Conservation (phyloP, 2,797 vertebrate species). For the Notolepis coatsorum region DNA sequence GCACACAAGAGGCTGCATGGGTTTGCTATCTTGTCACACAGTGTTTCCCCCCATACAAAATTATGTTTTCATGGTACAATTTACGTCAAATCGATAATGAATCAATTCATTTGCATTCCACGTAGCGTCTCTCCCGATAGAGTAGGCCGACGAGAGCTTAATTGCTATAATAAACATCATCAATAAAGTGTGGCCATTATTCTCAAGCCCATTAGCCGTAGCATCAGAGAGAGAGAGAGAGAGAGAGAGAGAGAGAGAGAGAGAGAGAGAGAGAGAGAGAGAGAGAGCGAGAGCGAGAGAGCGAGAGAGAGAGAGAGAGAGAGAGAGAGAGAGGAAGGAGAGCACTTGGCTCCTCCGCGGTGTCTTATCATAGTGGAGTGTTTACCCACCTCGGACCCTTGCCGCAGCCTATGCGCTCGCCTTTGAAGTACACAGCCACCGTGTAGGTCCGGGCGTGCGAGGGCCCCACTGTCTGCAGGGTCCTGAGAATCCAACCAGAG, state of each 20-base stretch:
- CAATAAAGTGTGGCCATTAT: constrained; percentile 66
- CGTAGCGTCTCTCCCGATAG: constrained; percentile 65
- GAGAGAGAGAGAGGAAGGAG: too few species aligned
- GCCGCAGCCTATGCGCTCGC: constrained; percentile 96
- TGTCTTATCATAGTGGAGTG: too few species aligned
- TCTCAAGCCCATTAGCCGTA: constrained; percentile 65
- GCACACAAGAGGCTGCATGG: too few species aligned
- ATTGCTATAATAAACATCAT: constrained; percentile 75
- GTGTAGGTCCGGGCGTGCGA: constrained; percentile 97
- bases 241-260: constrained; percentile 4
- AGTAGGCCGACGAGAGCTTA: constrained; percentile 58
- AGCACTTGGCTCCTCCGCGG: not conserved
- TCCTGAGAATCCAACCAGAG: too few species aligned
- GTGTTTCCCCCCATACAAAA: constrained; percentile 16
- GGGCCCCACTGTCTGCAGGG: constrained; percentile 95
- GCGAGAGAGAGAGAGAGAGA: too few species aligned
- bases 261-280: too few species aligned
- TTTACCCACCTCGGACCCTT: constrained; percentile 94
- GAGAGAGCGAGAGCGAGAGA: too few species aligned
- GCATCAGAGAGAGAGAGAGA: constrained; percentile 22
- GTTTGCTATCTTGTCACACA: not conserved
- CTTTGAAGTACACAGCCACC: constrained; percentile 98
- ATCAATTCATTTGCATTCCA: constrained; percentile 73
- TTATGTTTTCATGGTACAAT: constrained; percentile 65
- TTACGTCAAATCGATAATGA: constrained; percentile 67